These are phyloP conservation scores for Semaprochilodus insignis DNA, from an alignment of 2,797 vertebrate genomes.

Conservation along the genomic window DNA sequence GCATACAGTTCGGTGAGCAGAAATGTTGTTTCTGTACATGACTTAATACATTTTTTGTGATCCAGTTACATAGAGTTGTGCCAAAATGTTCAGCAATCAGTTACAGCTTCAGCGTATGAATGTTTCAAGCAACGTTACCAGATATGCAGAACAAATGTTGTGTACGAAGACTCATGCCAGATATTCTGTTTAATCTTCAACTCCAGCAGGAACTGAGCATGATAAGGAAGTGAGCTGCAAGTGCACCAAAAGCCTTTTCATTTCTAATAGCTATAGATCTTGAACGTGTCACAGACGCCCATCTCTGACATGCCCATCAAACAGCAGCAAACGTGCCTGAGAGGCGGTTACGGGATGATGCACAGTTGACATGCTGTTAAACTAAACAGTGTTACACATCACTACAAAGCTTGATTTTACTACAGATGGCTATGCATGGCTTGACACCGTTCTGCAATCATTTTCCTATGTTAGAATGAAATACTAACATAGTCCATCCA, in stretches of 20 bases:
- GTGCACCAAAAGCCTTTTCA: neutral
- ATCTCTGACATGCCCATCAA: neutral
- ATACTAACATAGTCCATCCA: no score
- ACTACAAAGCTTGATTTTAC: neutral
- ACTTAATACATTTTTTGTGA: neutral
- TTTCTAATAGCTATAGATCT: slow-evolving; percentile 4
- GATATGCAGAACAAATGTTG: slow-evolving; percentile 19
- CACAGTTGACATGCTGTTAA: neutral
- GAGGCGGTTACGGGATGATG: neutral
- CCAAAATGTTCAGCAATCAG: neutral
- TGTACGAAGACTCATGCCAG: slow-evolving; percentile 2
- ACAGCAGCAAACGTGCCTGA: neutral
- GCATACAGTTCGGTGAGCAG: neutral
- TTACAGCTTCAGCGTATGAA: neutral
- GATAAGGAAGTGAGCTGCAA: neutral
- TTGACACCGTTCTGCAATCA: neutral
- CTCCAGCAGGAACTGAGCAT: neutral
- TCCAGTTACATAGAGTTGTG: neutral
- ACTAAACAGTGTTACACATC: neutral
- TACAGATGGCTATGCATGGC: no score
- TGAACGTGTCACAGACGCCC: neutral
- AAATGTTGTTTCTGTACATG: neutral
- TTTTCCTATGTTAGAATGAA: neutral
- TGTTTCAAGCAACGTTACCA: slow-evolving; percentile 7
- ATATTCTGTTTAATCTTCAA: slow-evolving; percentile 18